A percentile compares a stretch with the other conserved stretches of the same genome.
phyloP scores from a whole-genome alignment of 2,888 invertebrate genomes.

The Macrostomum cliftonense region DNA sequence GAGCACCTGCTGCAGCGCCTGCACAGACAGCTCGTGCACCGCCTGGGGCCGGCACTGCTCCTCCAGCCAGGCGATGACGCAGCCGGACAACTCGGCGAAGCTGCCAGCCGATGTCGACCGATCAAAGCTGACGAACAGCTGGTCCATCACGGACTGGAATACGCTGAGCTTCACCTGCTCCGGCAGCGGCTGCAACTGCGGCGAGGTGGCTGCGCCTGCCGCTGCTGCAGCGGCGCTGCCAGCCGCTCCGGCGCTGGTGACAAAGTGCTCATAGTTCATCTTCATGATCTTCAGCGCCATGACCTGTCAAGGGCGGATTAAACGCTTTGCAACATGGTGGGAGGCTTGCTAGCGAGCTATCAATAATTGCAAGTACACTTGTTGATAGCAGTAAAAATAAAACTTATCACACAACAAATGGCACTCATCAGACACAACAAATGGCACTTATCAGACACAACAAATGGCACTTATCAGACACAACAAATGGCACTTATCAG shows the following conservation, averaged over 20 bases:
- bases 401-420: no score
- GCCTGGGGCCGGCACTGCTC: constrained; percentile 73
- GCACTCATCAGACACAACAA: no score
- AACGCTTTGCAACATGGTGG: no score
- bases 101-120: constrained; percentile 61
- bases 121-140: constrained; percentile 70
- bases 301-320: no score
- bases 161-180: constrained; percentile 91
- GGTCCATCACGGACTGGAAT: constrained; percentile 87
- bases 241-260: constrained; percentile 39
- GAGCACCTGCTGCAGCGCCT: no score
- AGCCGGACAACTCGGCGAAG: constrained; percentile 76
- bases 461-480: no score
- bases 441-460: no score
- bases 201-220: constrained; percentile 66
- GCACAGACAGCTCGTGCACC: not conserved
- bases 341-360: no score
- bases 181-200: constrained; percentile 47
- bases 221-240: constrained; percentile 40
- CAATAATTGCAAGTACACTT: no score
- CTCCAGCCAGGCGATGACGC: constrained; percentile 87
- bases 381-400: no score
- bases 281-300: constrained; percentile 71
- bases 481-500: no score
- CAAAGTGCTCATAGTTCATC: constrained; percentile 76